Percentiles rank a stretch among this genome's conserved stretches.
Conservation (phyloP, 2,888 invertebrate species). For the Fabriciana adippe region DNA sequence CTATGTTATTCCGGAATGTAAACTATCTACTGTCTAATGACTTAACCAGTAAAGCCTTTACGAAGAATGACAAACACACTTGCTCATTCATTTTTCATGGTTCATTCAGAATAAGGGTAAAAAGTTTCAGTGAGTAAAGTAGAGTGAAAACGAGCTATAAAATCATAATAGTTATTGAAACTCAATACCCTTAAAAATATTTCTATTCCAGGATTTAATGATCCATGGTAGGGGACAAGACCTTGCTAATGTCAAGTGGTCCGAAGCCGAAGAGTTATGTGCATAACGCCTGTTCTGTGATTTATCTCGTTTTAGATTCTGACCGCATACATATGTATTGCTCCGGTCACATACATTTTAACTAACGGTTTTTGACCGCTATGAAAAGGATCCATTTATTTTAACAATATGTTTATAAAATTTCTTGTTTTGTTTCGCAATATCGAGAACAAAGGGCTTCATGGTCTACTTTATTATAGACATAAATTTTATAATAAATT, state of each 20-base stretch:
- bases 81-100: too few species aligned
- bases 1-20: too few species aligned
- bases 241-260: conserved; percentile 74
- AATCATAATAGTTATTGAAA: not conserved
- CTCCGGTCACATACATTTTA: conserved; percentile 55
- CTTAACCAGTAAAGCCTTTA: too few species aligned
- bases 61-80: too few species aligned
- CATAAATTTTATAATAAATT: not conserved
- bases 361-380: conserved; percentile 55
- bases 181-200: conserved; percentile 1
- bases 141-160: not conserved
- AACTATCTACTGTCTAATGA: too few species aligned
- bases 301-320: conserved; percentile 67
- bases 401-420: conserved; percentile 26
- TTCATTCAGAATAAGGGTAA: too few species aligned
- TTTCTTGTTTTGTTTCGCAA: conserved; percentile 1
- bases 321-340: conserved; percentile 62
- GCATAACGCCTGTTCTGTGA: conserved; percentile 72
- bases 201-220: conserved; percentile 24
- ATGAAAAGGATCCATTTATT: conserved; percentile 49
- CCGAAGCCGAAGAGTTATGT: conserved; percentile 71
- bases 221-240: conserved; percentile 51
- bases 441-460: not conserved
- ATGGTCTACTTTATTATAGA: conserved; percentile 1
- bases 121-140: too few species aligned